A percentile compares a stretch with the other conserved stretches of the same genome.
Evolutionary conservation across 2,113 vertebrate species (phyloP).

Genomic region (Calidris pygmaea): DNA sequence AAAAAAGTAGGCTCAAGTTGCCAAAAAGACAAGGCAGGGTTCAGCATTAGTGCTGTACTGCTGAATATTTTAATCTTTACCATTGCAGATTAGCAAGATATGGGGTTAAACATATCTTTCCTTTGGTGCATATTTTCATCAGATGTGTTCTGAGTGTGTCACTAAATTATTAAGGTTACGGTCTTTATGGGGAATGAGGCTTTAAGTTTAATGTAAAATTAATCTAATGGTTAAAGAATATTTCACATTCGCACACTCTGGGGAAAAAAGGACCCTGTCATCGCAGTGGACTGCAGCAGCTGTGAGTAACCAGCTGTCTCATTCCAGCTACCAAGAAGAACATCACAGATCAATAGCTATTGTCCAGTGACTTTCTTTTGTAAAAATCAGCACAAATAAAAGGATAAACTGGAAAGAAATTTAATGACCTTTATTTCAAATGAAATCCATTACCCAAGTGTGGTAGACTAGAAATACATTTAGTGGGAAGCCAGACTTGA

Average conservation of each 20-base stretch:
- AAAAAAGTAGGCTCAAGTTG: not conserved
- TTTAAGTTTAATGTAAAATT: not conserved
- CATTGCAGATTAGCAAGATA: not conserved
- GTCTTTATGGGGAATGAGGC: not conserved
- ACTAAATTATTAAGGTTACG: not conserved
- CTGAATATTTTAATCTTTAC: not conserved
- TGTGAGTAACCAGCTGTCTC: not conserved
- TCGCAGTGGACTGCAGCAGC: not conserved
- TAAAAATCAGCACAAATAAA: not conserved
- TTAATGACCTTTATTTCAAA: not conserved
- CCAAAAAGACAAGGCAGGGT: rapidly evolving
- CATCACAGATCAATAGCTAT: not conserved
- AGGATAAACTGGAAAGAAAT: not conserved
- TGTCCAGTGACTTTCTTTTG: not conserved
- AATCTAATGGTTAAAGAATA: not conserved
- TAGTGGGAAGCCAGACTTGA: not conserved
- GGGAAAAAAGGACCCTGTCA: not conserved
- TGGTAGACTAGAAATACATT: not conserved
- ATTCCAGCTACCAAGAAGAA: not conserved
- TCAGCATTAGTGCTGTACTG: not conserved
- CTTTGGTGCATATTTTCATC: not conserved
- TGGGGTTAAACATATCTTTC: not conserved
- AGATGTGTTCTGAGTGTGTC: not conserved
- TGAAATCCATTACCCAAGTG: not conserved
- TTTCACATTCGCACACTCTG: not conserved